Evolutionary conservation across 2,888 invertebrate species (phyloP).

Genomic region (Caenorhabditis sp.): DNA sequence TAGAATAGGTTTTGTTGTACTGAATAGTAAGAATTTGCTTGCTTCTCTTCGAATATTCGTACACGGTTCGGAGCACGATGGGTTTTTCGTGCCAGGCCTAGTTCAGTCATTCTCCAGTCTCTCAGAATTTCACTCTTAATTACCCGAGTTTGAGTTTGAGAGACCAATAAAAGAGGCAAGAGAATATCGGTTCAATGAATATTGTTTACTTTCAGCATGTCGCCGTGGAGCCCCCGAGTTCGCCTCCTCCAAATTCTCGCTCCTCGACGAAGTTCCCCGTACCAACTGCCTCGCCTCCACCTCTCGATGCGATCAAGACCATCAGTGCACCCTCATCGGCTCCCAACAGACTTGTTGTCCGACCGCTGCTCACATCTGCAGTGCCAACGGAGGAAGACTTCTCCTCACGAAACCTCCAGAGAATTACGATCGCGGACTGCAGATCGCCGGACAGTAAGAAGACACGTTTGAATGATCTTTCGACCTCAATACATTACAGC

Average conservation of each 20-base stretch:
- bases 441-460: slow-evolving; percentile 64
- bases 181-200: too few relatives aligned
- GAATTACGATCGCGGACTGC: slow-evolving; percentile 68
- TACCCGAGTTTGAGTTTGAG: too few relatives aligned
- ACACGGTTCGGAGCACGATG: too few relatives aligned
- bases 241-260: slow-evolving; percentile 61
- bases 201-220: slow-evolving; percentile 67
- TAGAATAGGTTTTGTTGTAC: too few relatives aligned
- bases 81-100: too few relatives aligned
- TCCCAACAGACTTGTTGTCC: slow-evolving; percentile 75
- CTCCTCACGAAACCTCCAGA: slow-evolving; percentile 67
- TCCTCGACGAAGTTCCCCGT: slow-evolving; percentile 74
- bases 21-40: too few relatives aligned
- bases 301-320: slow-evolving; percentile 70
- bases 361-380: slow-evolving; percentile 73
- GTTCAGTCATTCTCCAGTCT: too few relatives aligned
- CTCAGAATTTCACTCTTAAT: too few relatives aligned
- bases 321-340: slow-evolving; percentile 72
- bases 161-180: too few relatives aligned
- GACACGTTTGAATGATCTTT: neutral
- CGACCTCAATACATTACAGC: too few relatives aligned
- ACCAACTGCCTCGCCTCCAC: slow-evolving; percentile 71
- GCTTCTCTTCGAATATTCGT: too few relatives aligned
- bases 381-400: slow-evolving; percentile 69
- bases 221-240: slow-evolving; percentile 71